Base-by-base conservation (phyloP, 92 coral and sea anemone species). In the Epizoanthus stellaris region DNA sequence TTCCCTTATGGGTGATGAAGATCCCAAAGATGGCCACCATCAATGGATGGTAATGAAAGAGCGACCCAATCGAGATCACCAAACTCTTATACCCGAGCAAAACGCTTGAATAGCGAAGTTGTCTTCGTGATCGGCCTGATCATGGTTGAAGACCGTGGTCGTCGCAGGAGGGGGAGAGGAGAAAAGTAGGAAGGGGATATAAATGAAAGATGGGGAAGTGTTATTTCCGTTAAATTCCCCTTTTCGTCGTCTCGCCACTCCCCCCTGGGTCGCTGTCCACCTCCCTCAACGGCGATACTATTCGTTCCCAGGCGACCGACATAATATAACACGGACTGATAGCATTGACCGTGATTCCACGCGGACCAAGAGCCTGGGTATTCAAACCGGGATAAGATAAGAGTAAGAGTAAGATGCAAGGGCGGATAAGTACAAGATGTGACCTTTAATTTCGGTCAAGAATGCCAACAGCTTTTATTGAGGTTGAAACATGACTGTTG, bases 301-400 rank as follows among this genome's bases (percentile, higher is more conserved):
- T 80, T 60, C 86, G 87, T 77, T 85, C 90, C 95, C 95, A 93
- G 11, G 95, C 95, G 58, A 88, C 95, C 4, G 93, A 93, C 88
- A 93, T 70, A 47, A 93, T 81, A 60, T 84, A 93, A 53, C 95
- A 93, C 42, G 95, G 95, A 45, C 90, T 93, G 80, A 93, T 89
- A 4, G 91, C 95, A 39, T 93, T 93, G 49, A 93, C 95, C 25
- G 95, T 93, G 85, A 93, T 93, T 9, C 91, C 90, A 3, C 92
- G 91, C 39, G 93, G 95, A 21, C 93, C 93, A 67, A 93, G 89
- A 70, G 85, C 90, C 73, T 93, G 95, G 49, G 93, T 93, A 74
- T 93, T 90, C 74, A 90, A 93, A 6, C 95, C 36, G 2, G 36
- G 36, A n/a, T n/a, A n/a, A n/a, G n/a, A n/a, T n/a, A n/a, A n/a